phyloP scores from a whole-genome alignment of 2,888 invertebrate genomes.

The Torymus texanus region DNA sequence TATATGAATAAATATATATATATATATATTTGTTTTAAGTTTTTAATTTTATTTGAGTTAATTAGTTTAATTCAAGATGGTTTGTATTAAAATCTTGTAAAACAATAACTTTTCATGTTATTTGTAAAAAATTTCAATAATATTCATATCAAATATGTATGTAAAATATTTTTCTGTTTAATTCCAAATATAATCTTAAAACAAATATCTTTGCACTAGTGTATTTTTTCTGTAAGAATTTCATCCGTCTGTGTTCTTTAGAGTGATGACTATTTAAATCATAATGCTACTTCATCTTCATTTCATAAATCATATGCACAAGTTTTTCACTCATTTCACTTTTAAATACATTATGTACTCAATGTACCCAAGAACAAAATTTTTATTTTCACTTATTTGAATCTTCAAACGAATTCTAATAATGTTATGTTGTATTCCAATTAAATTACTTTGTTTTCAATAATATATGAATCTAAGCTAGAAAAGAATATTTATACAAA shows the following conservation, averaged over 20 bases:
- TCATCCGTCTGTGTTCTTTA: constrained; percentile 56
- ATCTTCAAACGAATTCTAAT: too few relatives aligned
- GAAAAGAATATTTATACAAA: too few relatives aligned
- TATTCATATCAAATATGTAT: constrained; percentile 51
- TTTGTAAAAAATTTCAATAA: constrained; percentile 52
- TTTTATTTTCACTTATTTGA: background rate
- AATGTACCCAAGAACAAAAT: constrained; percentile 32
- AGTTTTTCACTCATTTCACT: constrained; percentile 41
- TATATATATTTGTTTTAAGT: constrained; percentile 55
- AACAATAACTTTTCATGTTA: constrained; percentile 49
- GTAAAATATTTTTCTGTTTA: constrained; percentile 53
- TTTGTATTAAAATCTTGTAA: constrained; percentile 53
- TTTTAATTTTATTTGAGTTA: constrained; percentile 57
- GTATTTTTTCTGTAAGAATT: constrained; percentile 51
- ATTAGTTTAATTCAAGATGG: constrained; percentile 48
- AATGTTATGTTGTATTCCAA: too few relatives aligned
- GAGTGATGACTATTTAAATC: constrained; percentile 19
- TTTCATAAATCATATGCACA: constrained; percentile 39
- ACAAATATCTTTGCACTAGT: constrained; percentile 50
- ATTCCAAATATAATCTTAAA: constrained; percentile 57
- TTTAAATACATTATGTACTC: constrained; percentile 38
- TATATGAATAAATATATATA: constrained; percentile 52
- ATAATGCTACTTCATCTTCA: constrained; percentile 39
- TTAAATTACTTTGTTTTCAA: too few relatives aligned
- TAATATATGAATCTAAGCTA: too few relatives aligned